A percentile compares a stretch with the other conserved stretches of the same genome.
Conservation (phyloP, 2,113 vertebrate genomes). For the Microtus ochrogaster region DNA sequence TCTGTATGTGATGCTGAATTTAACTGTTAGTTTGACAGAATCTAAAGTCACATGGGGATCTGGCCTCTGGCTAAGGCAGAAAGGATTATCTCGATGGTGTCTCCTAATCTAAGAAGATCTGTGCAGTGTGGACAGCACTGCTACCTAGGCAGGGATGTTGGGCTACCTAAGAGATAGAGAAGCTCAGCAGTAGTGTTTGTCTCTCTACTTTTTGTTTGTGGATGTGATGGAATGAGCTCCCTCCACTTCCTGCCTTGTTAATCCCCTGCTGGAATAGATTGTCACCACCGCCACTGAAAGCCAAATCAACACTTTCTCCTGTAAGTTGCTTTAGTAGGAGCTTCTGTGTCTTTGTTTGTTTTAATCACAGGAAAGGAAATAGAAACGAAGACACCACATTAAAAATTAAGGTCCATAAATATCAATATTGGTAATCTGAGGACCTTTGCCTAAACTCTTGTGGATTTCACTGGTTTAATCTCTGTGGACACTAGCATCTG, state of each 20-base stretch:
- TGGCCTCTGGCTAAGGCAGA: too few relatives aligned
- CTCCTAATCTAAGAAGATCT: neutral
- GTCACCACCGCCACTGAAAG: neutral
- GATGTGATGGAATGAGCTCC: too few relatives aligned
- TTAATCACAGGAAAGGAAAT: neutral
- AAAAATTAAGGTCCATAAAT: neutral
- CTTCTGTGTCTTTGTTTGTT: neutral
- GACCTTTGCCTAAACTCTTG: neutral
- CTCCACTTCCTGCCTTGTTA: neutral
- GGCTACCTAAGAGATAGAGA: neutral
- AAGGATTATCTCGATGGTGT: neutral
- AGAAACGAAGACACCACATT: neutral
- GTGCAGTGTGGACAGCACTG: neutral
- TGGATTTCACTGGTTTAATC: neutral
- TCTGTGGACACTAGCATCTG: neutral
- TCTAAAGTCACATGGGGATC: neutral
- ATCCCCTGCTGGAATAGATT: neutral
- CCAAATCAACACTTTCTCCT: neutral
- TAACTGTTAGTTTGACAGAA: neutral
- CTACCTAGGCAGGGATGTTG: neutral
- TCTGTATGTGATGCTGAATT: neutral
- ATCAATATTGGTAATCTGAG: neutral
- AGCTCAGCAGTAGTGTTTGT: neutral
- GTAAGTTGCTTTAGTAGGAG: neutral
- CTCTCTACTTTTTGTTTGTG: too few relatives aligned